Evolutionary conservation across 2,888 invertebrate genomes (phyloP), one percentile per base, ranked within the genome.

Genomic region (Athalia rosae): DNA sequence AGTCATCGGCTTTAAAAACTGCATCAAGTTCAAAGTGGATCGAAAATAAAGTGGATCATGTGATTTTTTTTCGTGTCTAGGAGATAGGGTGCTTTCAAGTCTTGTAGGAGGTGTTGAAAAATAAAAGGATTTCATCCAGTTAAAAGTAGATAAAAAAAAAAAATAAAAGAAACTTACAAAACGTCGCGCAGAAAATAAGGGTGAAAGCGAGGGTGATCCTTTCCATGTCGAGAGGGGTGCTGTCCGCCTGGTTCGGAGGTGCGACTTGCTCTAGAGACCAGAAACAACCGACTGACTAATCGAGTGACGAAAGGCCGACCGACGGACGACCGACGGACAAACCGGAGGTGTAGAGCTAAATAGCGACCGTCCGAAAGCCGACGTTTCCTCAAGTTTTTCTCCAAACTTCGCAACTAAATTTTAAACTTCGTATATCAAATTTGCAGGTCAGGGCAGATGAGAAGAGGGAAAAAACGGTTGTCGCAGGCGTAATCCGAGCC

Each of bases 261-360:
- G 50, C 77, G 79, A 76, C 77, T 63, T 62, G 74, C 79, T 78
- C 78, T 78, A 77, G 83, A 82, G 88, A 83, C 85, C 84, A 86
- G 86, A 87, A 86, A 84, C 87, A 85, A 89, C 89, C 88, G 86
- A 85, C 86, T 62, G 78, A 61, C 81, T 81, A 81, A 56, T 78
- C 77, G 45, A 82, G 80, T 74, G 79, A 82, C 61, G 43, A 43
- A 9, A 62, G 78, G 56, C 81, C 81, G 83, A 47, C 78, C 78
- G 50, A 82, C 80, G 74, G 79, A 82, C 64, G 50, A 67, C 67
- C 48, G 53, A 67, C 71, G 58, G 13, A 45, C 13, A 45, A 47
- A 5, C 3, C 64, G 9, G 50, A 3, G 11, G 58, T 43, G 50
- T 58, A 9, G 6, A 9, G 6, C 58, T 43, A n/a, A n/a, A 9